phyloP scores from a whole-genome alignment of 2,888 invertebrate species.

The Macaria notata region DNA sequence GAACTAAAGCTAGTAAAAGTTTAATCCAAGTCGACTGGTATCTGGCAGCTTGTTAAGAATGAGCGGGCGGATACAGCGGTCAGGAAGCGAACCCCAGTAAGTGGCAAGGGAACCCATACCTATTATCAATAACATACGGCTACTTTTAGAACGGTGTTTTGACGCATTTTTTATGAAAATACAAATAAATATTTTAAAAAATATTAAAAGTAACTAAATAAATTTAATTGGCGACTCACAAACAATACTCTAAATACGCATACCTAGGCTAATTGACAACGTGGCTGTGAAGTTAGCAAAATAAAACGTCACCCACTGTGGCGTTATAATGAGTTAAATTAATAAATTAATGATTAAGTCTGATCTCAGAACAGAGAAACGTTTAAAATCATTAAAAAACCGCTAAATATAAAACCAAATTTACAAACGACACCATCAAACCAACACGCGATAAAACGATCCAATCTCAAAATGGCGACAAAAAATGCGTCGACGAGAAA shows the following conservation, averaged over 20 bases:
- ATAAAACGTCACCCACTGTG: constrained; percentile 57
- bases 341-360: constrained; percentile 62
- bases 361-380: constrained; percentile 58
- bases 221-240: constrained; percentile 80
- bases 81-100: constrained; percentile 62
- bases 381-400: constrained; percentile 20
- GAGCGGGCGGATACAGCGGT: constrained; percentile 54
- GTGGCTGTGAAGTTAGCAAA: constrained; percentile 83
- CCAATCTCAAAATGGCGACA: background rate
- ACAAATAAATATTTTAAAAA: constrained; percentile 48
- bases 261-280: constrained; percentile 82
- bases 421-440: background rate
- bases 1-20: constrained; percentile 40
- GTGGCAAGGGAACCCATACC: constrained; percentile 71
- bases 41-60: constrained; percentile 56
- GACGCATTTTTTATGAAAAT: constrained; percentile 77
- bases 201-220: constrained; percentile 60
- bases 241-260: constrained; percentile 80
- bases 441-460: background rate
- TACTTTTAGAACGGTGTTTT: constrained; percentile 81
- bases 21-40: constrained; percentile 40
- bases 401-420: background rate
- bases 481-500: constrained; percentile 26
- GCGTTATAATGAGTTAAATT: constrained; percentile 70
- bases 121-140: constrained; percentile 77